phyloP scores from a whole-genome alignment of 2,888 invertebrate species.

The Cheilosia vernalis region DNA sequence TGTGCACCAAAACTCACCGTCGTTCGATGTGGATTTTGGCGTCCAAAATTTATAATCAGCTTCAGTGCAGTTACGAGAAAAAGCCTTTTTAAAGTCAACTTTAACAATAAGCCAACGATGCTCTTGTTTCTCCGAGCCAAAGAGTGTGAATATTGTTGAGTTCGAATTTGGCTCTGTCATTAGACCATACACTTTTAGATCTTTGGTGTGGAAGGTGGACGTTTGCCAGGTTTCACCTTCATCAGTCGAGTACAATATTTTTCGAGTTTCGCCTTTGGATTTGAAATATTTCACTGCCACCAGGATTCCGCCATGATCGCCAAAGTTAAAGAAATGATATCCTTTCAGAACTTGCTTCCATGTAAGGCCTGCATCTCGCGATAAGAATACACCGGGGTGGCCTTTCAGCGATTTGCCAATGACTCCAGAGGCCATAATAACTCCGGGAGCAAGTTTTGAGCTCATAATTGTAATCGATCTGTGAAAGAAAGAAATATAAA shows the following conservation, averaged over 20 bases:
- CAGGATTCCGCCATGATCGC: slow-evolving; percentile 95
- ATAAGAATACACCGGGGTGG: slow-evolving; percentile 91
- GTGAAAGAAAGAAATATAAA: not conserved
- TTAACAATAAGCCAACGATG: slow-evolving; percentile 88
- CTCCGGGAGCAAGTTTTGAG: slow-evolving; percentile 93
- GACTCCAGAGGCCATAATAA: slow-evolving; percentile 94
- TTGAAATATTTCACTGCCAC: slow-evolving; percentile 93
- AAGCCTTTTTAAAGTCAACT: slow-evolving; percentile 83
- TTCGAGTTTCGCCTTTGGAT: slow-evolving; percentile 89
- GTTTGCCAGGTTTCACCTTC: slow-evolving; percentile 93
- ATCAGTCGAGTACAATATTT: slow-evolving; percentile 92
- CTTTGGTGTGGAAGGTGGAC: slow-evolving; percentile 88
- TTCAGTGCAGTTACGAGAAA: slow-evolving; percentile 86
- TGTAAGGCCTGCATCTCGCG: slow-evolving; percentile 91
- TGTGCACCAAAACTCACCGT: slow-evolving; percentile 86
- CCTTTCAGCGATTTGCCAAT: slow-evolving; percentile 91
- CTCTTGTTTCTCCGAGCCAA: slow-evolving; percentile 90
- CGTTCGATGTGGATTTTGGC: slow-evolving; percentile 85
- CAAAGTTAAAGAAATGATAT: slow-evolving; percentile 93
- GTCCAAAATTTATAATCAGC: slow-evolving; percentile 96
- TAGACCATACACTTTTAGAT: slow-evolving; percentile 93
- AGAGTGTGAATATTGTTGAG: slow-evolving; percentile 95
- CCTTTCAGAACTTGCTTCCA: slow-evolving; percentile 93
- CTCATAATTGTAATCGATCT: slow-evolving; percentile 92
- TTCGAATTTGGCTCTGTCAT: slow-evolving; percentile 98